Evolutionary conservation across 2,888 invertebrate genomes (phyloP), one percentile per base, ranked within the genome.

Genomic region (Leptopilina drosophilae): DNA sequence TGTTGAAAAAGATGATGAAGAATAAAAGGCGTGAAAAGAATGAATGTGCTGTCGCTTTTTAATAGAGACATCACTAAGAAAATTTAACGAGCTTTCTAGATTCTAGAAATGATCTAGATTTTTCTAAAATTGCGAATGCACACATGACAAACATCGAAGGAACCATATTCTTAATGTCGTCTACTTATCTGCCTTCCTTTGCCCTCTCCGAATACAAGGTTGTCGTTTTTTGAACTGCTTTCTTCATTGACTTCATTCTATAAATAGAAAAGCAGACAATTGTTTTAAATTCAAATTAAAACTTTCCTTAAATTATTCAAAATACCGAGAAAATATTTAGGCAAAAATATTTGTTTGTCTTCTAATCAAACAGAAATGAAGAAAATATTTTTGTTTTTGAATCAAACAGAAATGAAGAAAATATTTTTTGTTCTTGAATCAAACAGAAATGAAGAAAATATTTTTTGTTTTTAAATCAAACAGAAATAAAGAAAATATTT

Each of bases 161-260:
- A 88, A 87, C 87, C 84, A 83, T 20, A 84, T 80, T 81, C 83
- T 84, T 85, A 83, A 82, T 82, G 83, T 79, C 82, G 80, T 84
- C 81, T 89, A 89, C 88, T 88, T 88, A 86, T 88, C 87, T 88
- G 88, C 85, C 84, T 79, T 87, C 82, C 80, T 84, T 82, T 49
- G 77, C 81, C 59, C 79, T 77, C 12, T 80, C 77, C 62, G 79
- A 75, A 59, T 78, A 62, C 56, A 78, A 78, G 53, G 46, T 65
- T 62, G 56, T 69, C 20, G 66, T 49, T 66, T 76, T 77, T 12
- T 20, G 77, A 46, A 77, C 7, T 1, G 76, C 76, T 40, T 77
- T 83, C 42, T 80, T 77, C 33, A 77, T 67, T 79, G 80, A 42
- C 33, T 69, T 26, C 56, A 64, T 76, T 33, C 83, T 83, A 59